Percentiles rank a stretch among this genome's conserved stretches.
phyloP scores from a whole-genome alignment of 2,797 vertebrate species.

The Sebastes itinus region DNA sequence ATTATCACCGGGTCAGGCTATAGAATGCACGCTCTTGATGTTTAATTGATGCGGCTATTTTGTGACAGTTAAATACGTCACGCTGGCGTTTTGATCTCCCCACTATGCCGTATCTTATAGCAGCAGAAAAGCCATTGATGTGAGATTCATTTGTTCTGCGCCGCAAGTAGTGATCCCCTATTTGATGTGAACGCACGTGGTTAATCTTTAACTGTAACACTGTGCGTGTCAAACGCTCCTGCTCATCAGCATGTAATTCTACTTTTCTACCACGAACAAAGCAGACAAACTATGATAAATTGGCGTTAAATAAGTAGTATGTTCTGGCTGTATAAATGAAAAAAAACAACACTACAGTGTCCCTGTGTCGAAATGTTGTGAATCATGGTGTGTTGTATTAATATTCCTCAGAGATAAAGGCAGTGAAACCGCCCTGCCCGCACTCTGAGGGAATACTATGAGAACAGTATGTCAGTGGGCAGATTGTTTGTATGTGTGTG shows the following conservation, averaged over 20 bases:
- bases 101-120: conserved; percentile 49
- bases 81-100: conserved; percentile 64
- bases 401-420: conserved; percentile 46
- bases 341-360: not conserved
- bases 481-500: conserved; percentile 41
- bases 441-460: conserved; percentile 55
- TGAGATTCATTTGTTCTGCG: conserved; percentile 60
- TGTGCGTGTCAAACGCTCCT: conserved; percentile 2
- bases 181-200: conserved; percentile 52
- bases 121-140: conserved; percentile 53
- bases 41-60: conserved; percentile 76
- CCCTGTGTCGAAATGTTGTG: not conserved
- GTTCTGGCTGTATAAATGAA: not conserved
- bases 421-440: conserved; percentile 24
- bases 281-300: not conserved
- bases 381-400: conserved; percentile 23
- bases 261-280: conserved; percentile 10
- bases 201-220: conserved; percentile 46
- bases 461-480: conserved; percentile 65
- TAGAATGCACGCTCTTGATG: conserved; percentile 71
- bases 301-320: not conserved
- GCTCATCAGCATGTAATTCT: conserved; percentile 4
- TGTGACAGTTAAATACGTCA: conserved; percentile 56
- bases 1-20: conserved; percentile 59
- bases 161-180: conserved; percentile 19